Percentiles rank a stretch among this genome's conserved stretches.
Conservation (phyloP, 23 tunicate genomes). For the Ciona savignyi region DNA sequence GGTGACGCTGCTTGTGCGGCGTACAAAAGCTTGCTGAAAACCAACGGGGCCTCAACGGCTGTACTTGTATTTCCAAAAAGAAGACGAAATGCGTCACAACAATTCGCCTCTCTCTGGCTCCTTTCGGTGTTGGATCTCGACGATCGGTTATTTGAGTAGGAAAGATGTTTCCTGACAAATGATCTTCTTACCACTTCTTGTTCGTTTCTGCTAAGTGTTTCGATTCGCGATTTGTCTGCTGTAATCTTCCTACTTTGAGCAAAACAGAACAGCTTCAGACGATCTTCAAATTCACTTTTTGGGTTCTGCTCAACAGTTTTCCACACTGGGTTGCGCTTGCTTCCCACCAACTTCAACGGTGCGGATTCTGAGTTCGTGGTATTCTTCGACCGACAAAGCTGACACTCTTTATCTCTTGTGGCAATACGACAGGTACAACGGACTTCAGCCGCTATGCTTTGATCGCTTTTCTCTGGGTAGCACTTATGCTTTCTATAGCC, state of each 20-base stretch:
- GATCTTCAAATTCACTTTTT: too few species aligned
- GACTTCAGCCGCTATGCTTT: slow-evolving; percentile 18
- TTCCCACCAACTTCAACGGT: too few species aligned
- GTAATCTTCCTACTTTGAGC: too few species aligned
- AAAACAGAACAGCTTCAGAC: too few species aligned
- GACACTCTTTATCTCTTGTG: neutral
- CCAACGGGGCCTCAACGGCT: too few species aligned
- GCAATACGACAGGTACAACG: slow-evolving; percentile 18
- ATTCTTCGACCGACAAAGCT: slow-evolving; percentile 2
- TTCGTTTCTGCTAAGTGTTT: too few species aligned
- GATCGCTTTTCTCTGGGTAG: slow-evolving; percentile 4
- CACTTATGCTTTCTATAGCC: too few species aligned
- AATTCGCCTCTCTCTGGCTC: neutral
- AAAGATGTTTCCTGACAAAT: neutral
- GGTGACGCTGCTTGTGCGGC: slow-evolving; percentile 28
- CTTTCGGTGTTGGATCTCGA: neutral
- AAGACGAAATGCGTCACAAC: slow-evolving; percentile 17
- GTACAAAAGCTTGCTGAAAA: slow-evolving; percentile 19
- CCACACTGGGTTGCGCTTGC: too few species aligned
- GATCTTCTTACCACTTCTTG: too few species aligned
- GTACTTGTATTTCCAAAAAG: slow-evolving; percentile 11
- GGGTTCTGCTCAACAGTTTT: too few species aligned
- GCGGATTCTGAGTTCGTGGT: neutral
- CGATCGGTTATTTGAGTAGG: slow-evolving; percentile 11
- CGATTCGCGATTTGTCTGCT: too few species aligned